Evolutionary conservation across 2,113 vertebrate species (phyloP).

Genomic region (Spea multiplicata): DNA sequence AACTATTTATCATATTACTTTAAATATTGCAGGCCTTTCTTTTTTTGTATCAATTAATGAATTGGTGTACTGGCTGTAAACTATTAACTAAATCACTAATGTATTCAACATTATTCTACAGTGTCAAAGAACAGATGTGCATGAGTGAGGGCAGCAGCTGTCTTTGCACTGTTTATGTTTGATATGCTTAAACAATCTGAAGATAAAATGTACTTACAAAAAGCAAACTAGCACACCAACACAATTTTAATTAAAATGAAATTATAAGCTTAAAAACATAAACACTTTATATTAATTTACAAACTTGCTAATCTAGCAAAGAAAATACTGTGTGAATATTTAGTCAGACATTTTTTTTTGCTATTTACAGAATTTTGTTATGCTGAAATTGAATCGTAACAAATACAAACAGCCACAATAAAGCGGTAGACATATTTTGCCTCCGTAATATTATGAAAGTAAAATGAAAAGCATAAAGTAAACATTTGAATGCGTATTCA

Average conservation of each 20-base stretch:
- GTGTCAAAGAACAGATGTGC: neutral
- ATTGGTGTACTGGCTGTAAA: too few relatives aligned
- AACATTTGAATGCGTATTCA: too few relatives aligned
- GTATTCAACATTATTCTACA: neutral
- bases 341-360: neutral
- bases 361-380: neutral
- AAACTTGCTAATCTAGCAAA: neutral
- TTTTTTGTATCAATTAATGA: too few relatives aligned
- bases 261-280: constrained; percentile 1
- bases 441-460: too few relatives aligned
- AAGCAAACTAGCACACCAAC: neutral
- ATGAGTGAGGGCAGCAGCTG: neutral
- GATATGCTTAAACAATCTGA: neutral
- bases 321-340: neutral
- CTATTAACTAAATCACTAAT: neutral
- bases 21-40: too few relatives aligned
- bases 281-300: neutral
- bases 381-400: too few relatives aligned
- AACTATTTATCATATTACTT: too few relatives aligned
- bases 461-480: too few relatives aligned
- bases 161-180: neutral
- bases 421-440: too few relatives aligned
- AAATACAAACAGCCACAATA: too few relatives aligned
- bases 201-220: constrained; percentile 4
- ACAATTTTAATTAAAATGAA: constrained; percentile 14